Percentiles rank a stretch among this genome's conserved stretches.
These are phyloP conservation scores for Brachystomella parvula DNA, from an alignment of 1,140 invertebrate genomes.

Conservation along the genomic window DNA sequence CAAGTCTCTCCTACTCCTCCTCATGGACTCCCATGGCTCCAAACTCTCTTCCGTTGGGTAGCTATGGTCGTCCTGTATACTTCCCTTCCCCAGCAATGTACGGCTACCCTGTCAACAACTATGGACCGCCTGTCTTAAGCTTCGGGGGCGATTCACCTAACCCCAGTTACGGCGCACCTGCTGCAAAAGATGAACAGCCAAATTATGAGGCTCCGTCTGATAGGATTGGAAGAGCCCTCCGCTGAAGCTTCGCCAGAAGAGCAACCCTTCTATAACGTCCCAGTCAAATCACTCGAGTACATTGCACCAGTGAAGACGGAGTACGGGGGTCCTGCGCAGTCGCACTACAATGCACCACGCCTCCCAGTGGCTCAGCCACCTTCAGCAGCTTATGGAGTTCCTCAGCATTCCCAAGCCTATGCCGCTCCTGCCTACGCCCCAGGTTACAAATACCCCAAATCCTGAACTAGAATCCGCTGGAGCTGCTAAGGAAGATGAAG, in stretches of 20 bases:
- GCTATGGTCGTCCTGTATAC: background rate
- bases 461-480: too few relatives aligned
- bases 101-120: conserved; percentile 4
- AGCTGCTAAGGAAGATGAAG: too few relatives aligned
- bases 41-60: background rate
- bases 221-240: background rate
- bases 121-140: background rate
- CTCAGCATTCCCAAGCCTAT: background rate
- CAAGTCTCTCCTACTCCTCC: background rate
- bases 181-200: background rate
- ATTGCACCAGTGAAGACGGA: background rate
- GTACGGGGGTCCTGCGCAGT: background rate
- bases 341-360: background rate
- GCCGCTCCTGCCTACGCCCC: too few relatives aligned
- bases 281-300: background rate
- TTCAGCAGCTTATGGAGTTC: background rate
- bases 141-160: background rate
- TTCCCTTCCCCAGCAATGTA: background rate
- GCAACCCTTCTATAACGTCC: background rate
- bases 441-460: too few relatives aligned
- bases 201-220: too few relatives aligned
- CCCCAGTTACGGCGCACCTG: background rate
- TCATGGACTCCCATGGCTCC: background rate
- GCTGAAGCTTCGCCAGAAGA: background rate
- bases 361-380: background rate